Percentiles rank a stretch among this genome's conserved stretches.
These are phyloP conservation scores for Cantharis flavilabris DNA, from an alignment of 2,888 invertebrate genomes.

Conservation along the genomic window DNA sequence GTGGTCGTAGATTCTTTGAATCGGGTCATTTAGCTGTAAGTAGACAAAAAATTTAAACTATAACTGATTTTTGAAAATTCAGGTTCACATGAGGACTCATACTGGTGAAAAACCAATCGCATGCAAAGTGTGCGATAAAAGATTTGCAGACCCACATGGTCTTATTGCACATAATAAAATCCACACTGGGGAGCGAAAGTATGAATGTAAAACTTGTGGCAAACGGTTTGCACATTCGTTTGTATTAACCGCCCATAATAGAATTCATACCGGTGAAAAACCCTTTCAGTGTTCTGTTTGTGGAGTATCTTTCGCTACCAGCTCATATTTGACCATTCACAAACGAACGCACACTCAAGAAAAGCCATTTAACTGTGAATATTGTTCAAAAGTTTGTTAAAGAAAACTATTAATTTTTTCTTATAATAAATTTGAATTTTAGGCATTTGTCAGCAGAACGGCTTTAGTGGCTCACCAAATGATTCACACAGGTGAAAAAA, in stretches of 20 bases:
- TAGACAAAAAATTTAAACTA: background rate
- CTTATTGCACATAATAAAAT: slow-evolving; percentile 49
- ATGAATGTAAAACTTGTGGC: slow-evolving; percentile 50
- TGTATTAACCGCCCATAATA: slow-evolving; percentile 47
- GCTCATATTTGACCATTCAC: slow-evolving; percentile 52
- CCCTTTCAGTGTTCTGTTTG: slow-evolving; percentile 49
- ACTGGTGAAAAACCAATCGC: slow-evolving; percentile 49
- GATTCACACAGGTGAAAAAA: slow-evolving; percentile 50
- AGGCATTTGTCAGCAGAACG: slow-evolving; percentile 50
- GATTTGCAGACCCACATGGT: slow-evolving; percentile 48
- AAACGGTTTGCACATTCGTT: slow-evolving; percentile 50
- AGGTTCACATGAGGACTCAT: slow-evolving; percentile 50
- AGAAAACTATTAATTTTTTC: too few species aligned
- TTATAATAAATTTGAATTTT: slow-evolving; percentile 22
- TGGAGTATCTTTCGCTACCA: slow-evolving; percentile 47
- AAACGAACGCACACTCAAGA: slow-evolving; percentile 51
- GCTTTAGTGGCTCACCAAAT: slow-evolving; percentile 47
- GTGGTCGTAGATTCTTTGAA: slow-evolving; percentile 49
- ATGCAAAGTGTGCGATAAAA: slow-evolving; percentile 50
- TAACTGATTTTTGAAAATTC: slow-evolving; percentile 3
- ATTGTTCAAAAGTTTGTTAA: slow-evolving; percentile 44
- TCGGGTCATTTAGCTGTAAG: slow-evolving; percentile 47
- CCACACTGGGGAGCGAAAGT: slow-evolving; percentile 51
- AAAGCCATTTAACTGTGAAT: slow-evolving; percentile 48
- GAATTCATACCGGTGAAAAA: slow-evolving; percentile 51